phyloP scores from a whole-genome alignment of 2,797 vertebrate species.

The Siniperca scherzeri region DNA sequence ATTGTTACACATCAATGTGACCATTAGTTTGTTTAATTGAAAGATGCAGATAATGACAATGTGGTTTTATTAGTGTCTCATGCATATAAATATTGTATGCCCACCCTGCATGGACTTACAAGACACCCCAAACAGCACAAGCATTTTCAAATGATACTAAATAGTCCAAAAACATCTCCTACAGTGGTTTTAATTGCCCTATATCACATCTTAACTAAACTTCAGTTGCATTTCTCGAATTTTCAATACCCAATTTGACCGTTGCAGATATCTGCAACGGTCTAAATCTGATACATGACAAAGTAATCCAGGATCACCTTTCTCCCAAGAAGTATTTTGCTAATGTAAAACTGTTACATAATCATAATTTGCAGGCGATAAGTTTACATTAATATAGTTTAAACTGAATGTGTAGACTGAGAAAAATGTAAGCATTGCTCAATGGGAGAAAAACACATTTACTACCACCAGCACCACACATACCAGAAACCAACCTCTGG shows the following conservation, averaged over 20 bases:
- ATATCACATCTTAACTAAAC: not conserved
- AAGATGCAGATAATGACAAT: not conserved
- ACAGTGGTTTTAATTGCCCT: not conserved
- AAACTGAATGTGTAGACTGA: not conserved
- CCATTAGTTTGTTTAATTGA: not conserved
- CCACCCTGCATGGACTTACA: not conserved
- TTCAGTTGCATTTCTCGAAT: not conserved
- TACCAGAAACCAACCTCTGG: slow-evolving; percentile 8
- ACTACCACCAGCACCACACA: not conserved
- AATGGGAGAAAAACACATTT: slow-evolving; percentile 16
- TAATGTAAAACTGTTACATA: not conserved
- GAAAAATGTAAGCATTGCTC: not conserved
- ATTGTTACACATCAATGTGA: not conserved
- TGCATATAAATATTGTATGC: not conserved
- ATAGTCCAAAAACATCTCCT: not conserved
- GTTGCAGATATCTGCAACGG: not conserved
- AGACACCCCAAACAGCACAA: not conserved
- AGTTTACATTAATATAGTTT: not conserved
- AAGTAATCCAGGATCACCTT: not conserved
- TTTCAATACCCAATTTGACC: not conserved
- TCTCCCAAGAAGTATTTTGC: not conserved
- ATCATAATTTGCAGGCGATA: not conserved
- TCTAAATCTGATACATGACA: not conserved
- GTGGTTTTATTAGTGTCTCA: not conserved
- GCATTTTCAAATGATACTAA: not conserved